phyloP scores from a whole-genome alignment of 2,113 vertebrate species.

The Psilopsiagon aymara region DNA sequence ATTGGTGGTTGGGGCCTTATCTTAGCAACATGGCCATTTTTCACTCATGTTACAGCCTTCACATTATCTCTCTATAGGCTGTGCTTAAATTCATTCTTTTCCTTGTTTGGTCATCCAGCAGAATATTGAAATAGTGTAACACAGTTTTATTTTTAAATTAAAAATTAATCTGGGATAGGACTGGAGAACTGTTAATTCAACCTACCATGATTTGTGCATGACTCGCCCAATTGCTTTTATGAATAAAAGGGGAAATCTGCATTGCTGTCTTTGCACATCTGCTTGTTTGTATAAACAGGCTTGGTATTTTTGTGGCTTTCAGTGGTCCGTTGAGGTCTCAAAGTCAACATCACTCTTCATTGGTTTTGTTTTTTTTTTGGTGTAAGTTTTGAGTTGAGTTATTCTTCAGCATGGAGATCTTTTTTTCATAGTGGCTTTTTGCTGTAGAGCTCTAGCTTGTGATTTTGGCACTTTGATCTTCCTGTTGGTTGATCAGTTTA shows the following conservation, averaged over 20 bases:
- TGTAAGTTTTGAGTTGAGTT: neutral
- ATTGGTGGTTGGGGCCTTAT: conserved; percentile 55
- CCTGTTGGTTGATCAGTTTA: neutral
- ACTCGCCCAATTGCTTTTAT: neutral
- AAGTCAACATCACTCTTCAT: neutral
- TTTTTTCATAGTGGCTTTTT: neutral
- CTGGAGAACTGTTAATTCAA: neutral
- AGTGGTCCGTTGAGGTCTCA: neutral
- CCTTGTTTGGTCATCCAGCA: neutral
- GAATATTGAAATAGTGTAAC: conserved; percentile 35
- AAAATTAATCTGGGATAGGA: neutral
- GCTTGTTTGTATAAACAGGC: neutral
- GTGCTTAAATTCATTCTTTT: neutral
- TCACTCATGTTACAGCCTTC: conserved; percentile 21
- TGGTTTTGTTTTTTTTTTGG: neutral
- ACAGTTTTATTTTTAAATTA: neutral
- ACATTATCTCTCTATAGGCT: conserved; percentile 25
- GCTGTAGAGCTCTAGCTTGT: neutral
- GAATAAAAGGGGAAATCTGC: neutral
- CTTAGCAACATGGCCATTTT: conserved; percentile 31
- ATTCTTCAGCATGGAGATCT: neutral
- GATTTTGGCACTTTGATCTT: neutral
- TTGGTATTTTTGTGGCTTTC: neutral
- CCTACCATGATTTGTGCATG: neutral
- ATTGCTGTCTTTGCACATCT: neutral